These are phyloP conservation scores for Rutpela maculata DNA, from an alignment of 2,888 invertebrate species.

Conservation along the genomic window DNA sequence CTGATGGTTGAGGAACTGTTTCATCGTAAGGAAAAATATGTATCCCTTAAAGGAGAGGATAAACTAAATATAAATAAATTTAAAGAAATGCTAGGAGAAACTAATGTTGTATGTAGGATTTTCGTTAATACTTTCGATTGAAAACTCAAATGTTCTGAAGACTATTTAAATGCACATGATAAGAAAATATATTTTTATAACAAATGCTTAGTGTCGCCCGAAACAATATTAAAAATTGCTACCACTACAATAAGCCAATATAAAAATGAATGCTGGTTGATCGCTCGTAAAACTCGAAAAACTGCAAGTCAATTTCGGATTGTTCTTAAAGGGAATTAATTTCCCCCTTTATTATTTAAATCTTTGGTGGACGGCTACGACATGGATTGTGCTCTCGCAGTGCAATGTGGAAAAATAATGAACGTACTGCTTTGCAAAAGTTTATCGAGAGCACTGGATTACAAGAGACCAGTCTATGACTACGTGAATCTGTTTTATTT, in stretches of 20 bases:
- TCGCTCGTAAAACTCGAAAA: not conserved
- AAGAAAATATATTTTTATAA: not conserved
- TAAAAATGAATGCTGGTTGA: not conserved
- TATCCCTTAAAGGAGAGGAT: not conserved
- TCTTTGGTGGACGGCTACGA: too few relatives aligned
- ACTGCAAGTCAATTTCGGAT: conserved; percentile 23
- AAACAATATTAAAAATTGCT: not conserved
- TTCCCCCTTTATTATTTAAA: too few relatives aligned
- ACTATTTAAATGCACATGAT: not conserved
- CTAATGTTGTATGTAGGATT: conserved; percentile 16
- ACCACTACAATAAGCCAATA: not conserved
- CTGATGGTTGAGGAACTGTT: not conserved
- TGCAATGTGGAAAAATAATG: too few relatives aligned
- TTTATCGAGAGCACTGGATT: too few relatives aligned
- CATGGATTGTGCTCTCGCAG: too few relatives aligned
- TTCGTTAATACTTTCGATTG: conserved; percentile 8
- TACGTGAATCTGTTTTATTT: too few relatives aligned
- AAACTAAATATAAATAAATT: not conserved
- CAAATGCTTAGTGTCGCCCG: not conserved
- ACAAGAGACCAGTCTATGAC: too few relatives aligned
- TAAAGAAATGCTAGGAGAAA: not conserved
- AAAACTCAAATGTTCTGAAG: not conserved
- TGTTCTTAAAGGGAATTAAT: not conserved
- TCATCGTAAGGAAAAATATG: not conserved
- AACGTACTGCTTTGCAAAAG: too few relatives aligned